phyloP scores from a whole-genome alignment of 1,140 invertebrate genomes.

The Trichogramma pretiosum region DNA sequence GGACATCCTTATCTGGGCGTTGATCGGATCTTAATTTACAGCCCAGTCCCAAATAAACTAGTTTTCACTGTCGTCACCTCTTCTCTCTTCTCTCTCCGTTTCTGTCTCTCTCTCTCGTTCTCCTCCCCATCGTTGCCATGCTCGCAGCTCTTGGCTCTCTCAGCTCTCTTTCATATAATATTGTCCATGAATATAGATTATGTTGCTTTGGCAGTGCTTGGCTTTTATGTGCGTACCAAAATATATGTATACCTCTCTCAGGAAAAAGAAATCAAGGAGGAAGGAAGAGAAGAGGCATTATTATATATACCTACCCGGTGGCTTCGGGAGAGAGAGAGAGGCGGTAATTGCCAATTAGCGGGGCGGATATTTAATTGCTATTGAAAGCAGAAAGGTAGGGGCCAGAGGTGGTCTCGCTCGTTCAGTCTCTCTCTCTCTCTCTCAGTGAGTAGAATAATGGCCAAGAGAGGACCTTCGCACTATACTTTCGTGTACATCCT shows the following conservation, averaged over 20 bases:
- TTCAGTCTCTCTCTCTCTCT: conserved; percentile 6
- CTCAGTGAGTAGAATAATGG: no score
- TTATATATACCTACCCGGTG: neutral
- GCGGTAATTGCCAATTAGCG: conserved; percentile 46
- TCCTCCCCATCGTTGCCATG: conserved; percentile 3
- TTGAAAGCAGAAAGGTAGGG: no score
- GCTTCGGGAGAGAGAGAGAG: neutral
- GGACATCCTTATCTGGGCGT: conserved; percentile 43
- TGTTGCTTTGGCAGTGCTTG: no score
- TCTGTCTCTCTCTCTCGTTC: conserved; percentile 23
- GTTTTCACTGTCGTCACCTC: conserved; percentile 47
- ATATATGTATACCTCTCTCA: no score
- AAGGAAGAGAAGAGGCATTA: conserved; percentile 10
- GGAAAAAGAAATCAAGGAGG: neutral
- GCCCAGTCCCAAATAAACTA: conserved; percentile 48
- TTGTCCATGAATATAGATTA: no score
- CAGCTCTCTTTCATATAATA: no score
- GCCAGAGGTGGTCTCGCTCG: conserved; percentile 19
- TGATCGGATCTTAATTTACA: conserved; percentile 49
- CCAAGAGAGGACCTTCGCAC: no score
- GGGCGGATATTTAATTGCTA: conserved; percentile 44
- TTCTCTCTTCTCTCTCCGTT: conserved; percentile 23
- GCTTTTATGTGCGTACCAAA: no score
- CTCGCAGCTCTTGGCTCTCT: no score
- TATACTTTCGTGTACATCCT: neutral